Base-by-base conservation (phyloP, 37 sponge, comb jelly and placozoan species). In the Agelas oroides region DNA sequence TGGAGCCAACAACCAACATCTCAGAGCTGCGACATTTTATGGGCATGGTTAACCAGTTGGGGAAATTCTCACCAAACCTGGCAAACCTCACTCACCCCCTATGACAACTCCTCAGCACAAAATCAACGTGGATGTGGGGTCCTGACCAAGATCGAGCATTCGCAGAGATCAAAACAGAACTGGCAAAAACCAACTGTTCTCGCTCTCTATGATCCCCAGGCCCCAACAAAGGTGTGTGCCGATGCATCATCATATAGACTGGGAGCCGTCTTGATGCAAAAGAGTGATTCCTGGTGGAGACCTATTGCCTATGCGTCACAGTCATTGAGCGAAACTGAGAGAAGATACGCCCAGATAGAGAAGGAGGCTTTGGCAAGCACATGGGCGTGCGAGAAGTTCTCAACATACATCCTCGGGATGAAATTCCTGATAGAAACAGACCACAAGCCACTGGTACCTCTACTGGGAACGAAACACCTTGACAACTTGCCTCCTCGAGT, bases 41-140 rank as follows among this genome's bases (percentile, higher is more conserved):
- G 71, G 88, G 88, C 14, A 88, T 88, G 88, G 76, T 73, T 8
- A 88, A 79, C 37, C 74, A 81, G 61, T 57, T 81, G 41, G 88
- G 81, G 23, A 88, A 80, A 41, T 74, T 79, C 46, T 57, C 80
- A 19, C 76, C 59, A 5, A 80, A 81, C 13, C 18, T 78, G 25
- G 80, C 80, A 35, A 70, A 80, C n/a, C 34, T 80, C 52, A 34
- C 70, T 24, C 81, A 80, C 65, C 81, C 81, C 11, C 70, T 85
- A n/a, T 60, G 77, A 53, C 70, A 67, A 37, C 59, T 65, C 17
- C 59, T 85, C 16, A 53, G 85, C 65, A 84, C 20, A 14, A 20
- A 31, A 24, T 27, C 56, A 75, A 53, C 76, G 12, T 84, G 85
- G 85, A 16, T 73, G 28, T 84, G 76, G 85, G 86, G 86, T 19